A percentile compares a stretch with the other conserved stretches of the same genome.
Evolutionary conservation across 2,113 vertebrate species (phyloP).

Genomic region (Orcinus orca): DNA sequence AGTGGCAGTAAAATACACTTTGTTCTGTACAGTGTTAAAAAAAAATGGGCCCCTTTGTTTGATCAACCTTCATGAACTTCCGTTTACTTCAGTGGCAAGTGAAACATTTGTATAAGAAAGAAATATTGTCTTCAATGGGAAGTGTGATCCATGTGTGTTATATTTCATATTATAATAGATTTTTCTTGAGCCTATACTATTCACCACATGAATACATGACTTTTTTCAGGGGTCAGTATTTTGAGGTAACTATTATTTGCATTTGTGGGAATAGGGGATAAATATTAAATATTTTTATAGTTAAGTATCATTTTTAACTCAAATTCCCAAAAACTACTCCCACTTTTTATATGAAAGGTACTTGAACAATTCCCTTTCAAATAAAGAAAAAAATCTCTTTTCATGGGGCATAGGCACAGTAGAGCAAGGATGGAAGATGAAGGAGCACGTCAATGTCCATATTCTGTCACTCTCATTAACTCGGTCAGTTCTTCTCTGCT

Average conservation of each 20-base stretch:
- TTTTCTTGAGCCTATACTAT: conserved; percentile 82
- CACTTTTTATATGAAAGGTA: conserved; percentile 78
- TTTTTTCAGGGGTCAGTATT: conserved; percentile 62
- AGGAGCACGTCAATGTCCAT: conserved; percentile 60
- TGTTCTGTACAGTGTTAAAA: conserved; percentile 82
- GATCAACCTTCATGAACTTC: conserved; percentile 85
- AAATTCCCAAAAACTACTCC: conserved; percentile 79
- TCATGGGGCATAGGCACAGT: conserved; percentile 70
- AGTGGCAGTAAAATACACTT: conserved; percentile 81
- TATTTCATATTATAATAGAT: conserved; percentile 86
- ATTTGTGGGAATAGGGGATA: conserved; percentile 80
- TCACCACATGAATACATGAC: conserved; percentile 74
- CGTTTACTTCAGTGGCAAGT: conserved; percentile 81
- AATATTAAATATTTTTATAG: conserved; percentile 81
- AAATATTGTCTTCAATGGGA: conserved; percentile 87
- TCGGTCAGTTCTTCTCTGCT: conserved; percentile 25
- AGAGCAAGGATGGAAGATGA: conserved; percentile 75
- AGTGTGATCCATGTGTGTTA: conserved; percentile 88
- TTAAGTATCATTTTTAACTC: conserved; percentile 81
- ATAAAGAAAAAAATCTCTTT: conserved; percentile 78
- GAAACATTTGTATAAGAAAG: conserved; percentile 88
- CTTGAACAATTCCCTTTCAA: conserved; percentile 80
- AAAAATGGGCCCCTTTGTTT: conserved; percentile 86
- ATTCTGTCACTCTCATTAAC: conserved; percentile 64
- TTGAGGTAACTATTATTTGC: conserved; percentile 76